Evolutionary conservation across 2,113 vertebrate genomes (phyloP), one percentile per base, ranked within the genome.

Genomic region (Amblyornis subalaris): DNA sequence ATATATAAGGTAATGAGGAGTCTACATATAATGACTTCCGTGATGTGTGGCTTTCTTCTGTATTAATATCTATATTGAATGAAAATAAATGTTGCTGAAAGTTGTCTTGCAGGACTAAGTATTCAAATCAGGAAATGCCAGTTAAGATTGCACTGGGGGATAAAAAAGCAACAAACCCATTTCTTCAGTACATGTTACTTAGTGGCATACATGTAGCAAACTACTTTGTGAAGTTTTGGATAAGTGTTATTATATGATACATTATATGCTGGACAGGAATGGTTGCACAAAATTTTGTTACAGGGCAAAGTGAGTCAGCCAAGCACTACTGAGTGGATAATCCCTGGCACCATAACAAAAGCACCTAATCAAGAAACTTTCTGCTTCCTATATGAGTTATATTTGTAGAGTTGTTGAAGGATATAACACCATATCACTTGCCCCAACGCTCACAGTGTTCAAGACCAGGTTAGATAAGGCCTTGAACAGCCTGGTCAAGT

Each of bases 1-100:
- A 98, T 98, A 75, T 97, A 98, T 8, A 99, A 99, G 99, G 99
- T 99, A 96, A 94, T 55, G 44, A 45, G 23, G 14, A 65, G 22
- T 84, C 50, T 90, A 36, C 58, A 14, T 55, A 22, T 10, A 57
- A 31, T 53, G 5, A 25, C 14, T 69, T 42, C 14, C 38, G 20
- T 76, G 70, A 51, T 64, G n/a, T 65, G 31, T 89, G 31, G 6
- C 10, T 90, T 89, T 83, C 17, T 89, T 69, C 17, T 73, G 3
- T 48, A 5, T 67, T 53, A 9, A 38, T 40, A 14, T 57, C 91
- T 62, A 14, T 72, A 20, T 11, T 69, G 24, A 64, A 48, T 61
- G 16, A 62, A 75, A 79, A 50, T 42, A 88, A 61, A 31, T 50
- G 29, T 9, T 65, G n/a, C 33, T 44, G 18, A 75, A 90, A 78